Conservation (phyloP, 1,140 invertebrate species). For the Branchinecta lynchi region DNA sequence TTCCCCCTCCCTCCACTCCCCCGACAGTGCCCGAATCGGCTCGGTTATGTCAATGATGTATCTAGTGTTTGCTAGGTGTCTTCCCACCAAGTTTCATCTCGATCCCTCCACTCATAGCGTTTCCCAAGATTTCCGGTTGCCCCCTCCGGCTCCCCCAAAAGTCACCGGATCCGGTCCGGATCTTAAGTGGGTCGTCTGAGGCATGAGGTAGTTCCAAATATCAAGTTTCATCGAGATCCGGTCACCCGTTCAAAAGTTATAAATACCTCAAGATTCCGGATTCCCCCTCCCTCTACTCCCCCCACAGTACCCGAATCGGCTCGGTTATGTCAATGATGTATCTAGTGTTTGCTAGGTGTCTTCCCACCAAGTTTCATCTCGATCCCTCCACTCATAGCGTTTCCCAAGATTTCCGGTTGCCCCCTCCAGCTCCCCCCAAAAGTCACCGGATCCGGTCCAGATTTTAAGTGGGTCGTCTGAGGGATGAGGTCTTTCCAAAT, state of each 20-base stretch:
- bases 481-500: neutral
- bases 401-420: conserved; percentile 4
- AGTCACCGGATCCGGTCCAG: neutral
- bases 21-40: no score
- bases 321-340: no score
- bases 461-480: neutral
- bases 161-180: neutral
- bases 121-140: neutral
- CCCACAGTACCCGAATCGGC: no score
- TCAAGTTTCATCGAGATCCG: no score
- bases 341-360: neutral
- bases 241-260: no score
- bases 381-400: conserved; percentile 1
- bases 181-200: neutral
- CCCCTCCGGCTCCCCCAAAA: neutral
- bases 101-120: neutral
- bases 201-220: no score
- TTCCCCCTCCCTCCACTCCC: no score
- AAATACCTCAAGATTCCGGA: no score
- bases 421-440: neutral
- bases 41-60: no score
- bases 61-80: neutral
- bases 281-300: no score
- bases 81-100: neutral
- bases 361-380: conserved; percentile 8